Conservation (phyloP, 2,888 invertebrate species). For the Sphecodes monilicornis region DNA sequence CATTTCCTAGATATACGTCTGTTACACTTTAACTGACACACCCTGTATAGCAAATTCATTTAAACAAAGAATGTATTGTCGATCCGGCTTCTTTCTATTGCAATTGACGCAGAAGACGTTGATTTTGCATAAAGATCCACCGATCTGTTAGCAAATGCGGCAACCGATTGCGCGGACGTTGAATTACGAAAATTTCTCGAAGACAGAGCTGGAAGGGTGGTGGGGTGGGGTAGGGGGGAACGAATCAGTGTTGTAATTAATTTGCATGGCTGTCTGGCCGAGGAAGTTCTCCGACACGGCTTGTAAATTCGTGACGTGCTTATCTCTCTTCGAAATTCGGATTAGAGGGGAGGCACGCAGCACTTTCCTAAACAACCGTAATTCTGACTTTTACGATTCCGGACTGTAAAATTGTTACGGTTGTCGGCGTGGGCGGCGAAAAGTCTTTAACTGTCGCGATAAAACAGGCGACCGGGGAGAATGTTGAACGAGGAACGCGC, state of each 20-base stretch:
- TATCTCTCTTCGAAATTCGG: conserved; percentile 1
- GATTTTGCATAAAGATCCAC: background rate
- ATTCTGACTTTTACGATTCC: background rate
- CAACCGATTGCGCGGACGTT: background rate
- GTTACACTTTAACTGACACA: too few relatives aligned
- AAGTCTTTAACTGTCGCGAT: conserved; percentile 3
- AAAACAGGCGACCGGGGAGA: background rate
- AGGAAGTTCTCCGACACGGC: background rate
- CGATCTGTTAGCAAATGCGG: background rate
- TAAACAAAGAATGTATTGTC: too few relatives aligned
- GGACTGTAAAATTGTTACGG: background rate
- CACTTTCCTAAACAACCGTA: background rate
- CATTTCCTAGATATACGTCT: too few relatives aligned
- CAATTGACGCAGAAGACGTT: background rate
- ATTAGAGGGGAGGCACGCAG: background rate
- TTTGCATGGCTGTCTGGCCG: conserved; percentile 22
- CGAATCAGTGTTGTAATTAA: conserved; percentile 28
- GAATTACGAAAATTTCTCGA: conserved; percentile 19
- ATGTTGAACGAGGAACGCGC: too few relatives aligned
- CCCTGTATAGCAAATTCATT: too few relatives aligned
- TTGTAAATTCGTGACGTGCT: background rate
- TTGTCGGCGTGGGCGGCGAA: background rate
- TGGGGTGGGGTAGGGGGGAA: background rate
- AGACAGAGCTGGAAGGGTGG: background rate
- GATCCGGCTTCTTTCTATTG: too few relatives aligned